phyloP scores from a whole-genome alignment of 1,140 invertebrate species.

The Panonychus citri region DNA sequence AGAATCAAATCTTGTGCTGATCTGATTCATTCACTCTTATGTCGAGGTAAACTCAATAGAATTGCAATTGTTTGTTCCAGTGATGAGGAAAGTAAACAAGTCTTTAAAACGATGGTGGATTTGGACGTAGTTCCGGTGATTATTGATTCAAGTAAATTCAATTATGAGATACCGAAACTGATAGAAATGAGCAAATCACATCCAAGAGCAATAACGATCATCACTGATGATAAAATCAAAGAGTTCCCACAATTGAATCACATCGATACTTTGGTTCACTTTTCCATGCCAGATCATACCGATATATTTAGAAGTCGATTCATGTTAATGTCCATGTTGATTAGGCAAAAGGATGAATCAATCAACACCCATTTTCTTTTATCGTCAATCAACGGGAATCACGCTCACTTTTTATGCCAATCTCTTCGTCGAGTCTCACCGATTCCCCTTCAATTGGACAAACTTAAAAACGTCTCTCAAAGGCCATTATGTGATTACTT shows the following conservation, averaged over 20 bases:
- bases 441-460: background rate
- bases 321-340: background rate
- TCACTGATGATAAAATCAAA: background rate
- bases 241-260: background rate
- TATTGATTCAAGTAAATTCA: background rate
- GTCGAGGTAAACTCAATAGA: background rate
- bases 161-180: background rate
- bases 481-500: background rate
- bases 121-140: background rate
- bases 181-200: background rate
- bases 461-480: background rate
- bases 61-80: background rate
- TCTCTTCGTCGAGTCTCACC: background rate
- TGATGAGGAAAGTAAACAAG: background rate
- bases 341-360: background rate
- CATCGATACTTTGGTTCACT: background rate
- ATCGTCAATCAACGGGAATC: background rate
- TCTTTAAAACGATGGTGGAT: background rate
- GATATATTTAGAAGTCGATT: background rate
- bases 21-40: background rate
- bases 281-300: background rate
- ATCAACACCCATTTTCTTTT: background rate
- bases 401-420: background rate
- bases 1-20: background rate
- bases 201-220: background rate